Conservation (phyloP, 1,140 invertebrate species). For the Macrotrachela quadricornifera region DNA sequence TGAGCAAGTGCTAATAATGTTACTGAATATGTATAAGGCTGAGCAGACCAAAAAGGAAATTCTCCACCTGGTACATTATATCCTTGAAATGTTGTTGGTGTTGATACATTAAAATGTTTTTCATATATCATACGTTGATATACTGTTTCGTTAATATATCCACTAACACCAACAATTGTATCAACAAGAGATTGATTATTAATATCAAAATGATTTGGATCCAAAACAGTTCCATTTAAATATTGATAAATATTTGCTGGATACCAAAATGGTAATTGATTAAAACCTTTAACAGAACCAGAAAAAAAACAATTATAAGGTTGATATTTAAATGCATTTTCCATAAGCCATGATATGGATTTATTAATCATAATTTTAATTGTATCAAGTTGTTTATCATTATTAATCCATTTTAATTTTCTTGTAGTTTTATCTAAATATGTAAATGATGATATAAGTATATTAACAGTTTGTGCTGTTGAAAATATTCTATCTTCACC, state of each 20-base stretch:
- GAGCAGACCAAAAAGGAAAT: slow-evolving; percentile 19
- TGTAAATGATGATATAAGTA: slow-evolving; percentile 14
- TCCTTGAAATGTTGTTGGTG: slow-evolving; percentile 15
- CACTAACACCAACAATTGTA: slow-evolving; percentile 11
- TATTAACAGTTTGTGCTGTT: slow-evolving; percentile 16
- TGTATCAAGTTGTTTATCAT: slow-evolving; percentile 9
- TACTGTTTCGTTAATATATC: slow-evolving; percentile 9
- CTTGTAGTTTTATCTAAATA: slow-evolving; percentile 9
- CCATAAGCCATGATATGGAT: slow-evolving; percentile 13
- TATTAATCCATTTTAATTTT: slow-evolving; percentile 12
- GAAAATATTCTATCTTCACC: slow-evolving; percentile 19
- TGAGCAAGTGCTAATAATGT: slow-evolving; percentile 14
- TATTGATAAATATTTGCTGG: slow-evolving; percentile 17
- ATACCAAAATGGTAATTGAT: slow-evolving; percentile 16
- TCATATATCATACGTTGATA: slow-evolving; percentile 13
- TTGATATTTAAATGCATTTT: slow-evolving; percentile 16
- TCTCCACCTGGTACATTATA: slow-evolving; percentile 12
- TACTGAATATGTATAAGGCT: slow-evolving; percentile 16
- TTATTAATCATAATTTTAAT: slow-evolving; percentile 13
- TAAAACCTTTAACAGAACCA: slow-evolving; percentile 17
- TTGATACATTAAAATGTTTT: slow-evolving; percentile 15
- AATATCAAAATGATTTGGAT: slow-evolving; percentile 5
- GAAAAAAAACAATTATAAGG: slow-evolving; percentile 24
- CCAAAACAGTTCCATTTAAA: slow-evolving; percentile 14
- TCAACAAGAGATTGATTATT: not conserved